phyloP scores from a whole-genome alignment of 2,113 vertebrate species.

The Zosterops japonicus region DNA sequence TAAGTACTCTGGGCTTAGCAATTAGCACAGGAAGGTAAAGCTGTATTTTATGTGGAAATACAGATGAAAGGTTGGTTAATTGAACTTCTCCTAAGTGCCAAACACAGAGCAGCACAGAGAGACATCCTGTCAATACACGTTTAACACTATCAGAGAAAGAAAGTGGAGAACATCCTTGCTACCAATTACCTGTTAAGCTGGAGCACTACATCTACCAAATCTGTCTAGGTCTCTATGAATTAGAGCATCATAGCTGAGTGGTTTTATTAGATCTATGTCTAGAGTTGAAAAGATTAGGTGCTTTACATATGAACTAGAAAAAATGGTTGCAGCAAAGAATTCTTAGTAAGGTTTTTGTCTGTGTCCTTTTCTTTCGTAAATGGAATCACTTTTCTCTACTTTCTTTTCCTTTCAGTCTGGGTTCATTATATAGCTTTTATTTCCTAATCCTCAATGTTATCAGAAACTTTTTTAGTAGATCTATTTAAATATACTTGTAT shows the following conservation, averaged over 20 bases:
- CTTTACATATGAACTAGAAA: background rate
- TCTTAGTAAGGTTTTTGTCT: background rate
- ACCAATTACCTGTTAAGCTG: background rate
- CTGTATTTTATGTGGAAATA: background rate
- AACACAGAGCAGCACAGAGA: background rate
- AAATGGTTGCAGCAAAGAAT: background rate
- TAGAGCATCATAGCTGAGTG: background rate
- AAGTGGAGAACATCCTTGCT: background rate
- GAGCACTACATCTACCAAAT: background rate
- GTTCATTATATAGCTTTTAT: background rate
- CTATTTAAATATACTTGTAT: background rate
- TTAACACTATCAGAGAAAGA: background rate
- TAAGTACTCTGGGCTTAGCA: background rate
- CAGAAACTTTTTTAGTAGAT: background rate
- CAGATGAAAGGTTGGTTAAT: slow-evolving; percentile 37
- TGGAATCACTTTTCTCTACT: background rate
- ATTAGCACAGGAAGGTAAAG: slow-evolving; percentile 17
- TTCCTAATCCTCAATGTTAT: background rate
- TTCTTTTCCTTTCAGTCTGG: background rate
- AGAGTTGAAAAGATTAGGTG: background rate
- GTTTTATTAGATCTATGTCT: background rate
- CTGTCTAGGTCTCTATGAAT: background rate
- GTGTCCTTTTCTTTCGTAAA: background rate
- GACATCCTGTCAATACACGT: background rate
- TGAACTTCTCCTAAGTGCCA: slow-evolving; percentile 35